A percentile compares a stretch with the other conserved stretches of the same genome.
These are phyloP conservation scores for Epinotia bilunana DNA, from an alignment of 2,888 invertebrate species.

Conservation along the genomic window DNA sequence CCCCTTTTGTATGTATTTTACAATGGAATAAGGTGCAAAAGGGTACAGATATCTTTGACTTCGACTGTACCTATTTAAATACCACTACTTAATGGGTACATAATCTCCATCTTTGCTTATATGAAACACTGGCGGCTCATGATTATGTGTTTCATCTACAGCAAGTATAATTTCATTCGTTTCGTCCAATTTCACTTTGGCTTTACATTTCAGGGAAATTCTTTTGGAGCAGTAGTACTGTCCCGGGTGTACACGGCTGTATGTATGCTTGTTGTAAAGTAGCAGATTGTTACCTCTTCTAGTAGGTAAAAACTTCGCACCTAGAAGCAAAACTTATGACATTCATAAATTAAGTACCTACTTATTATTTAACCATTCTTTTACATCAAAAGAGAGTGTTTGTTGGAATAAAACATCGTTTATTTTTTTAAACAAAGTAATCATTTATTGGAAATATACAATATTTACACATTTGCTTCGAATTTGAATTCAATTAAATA, in stretches of 20 bases:
- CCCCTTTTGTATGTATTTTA: too few relatives aligned
- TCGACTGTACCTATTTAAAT: too few relatives aligned
- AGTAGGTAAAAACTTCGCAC: constrained; percentile 8
- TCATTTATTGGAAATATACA: too few relatives aligned
- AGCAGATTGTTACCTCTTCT: constrained; percentile 5
- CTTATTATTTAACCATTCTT: background rate
- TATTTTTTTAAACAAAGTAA: too few relatives aligned
- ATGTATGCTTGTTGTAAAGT: constrained; percentile 7
- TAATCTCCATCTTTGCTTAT: background rate
- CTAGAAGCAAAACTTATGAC: constrained; percentile 11
- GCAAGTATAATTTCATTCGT: background rate
- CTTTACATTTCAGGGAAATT: constrained; percentile 17
- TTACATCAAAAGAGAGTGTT: too few relatives aligned
- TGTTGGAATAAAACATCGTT: too few relatives aligned
- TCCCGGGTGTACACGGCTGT: constrained; percentile 2
- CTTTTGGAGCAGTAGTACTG: constrained; percentile 20
- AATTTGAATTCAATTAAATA: too few relatives aligned
- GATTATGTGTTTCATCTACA: background rate
- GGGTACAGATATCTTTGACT: too few relatives aligned
- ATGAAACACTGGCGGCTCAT: constrained; percentile 1
- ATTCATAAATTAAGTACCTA: too few relatives aligned
- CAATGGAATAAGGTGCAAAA: too few relatives aligned
- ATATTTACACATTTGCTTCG: too few relatives aligned
- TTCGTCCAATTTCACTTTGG: constrained; percentile 29
- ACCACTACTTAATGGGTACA: constrained; percentile 1